Base-by-base conservation (phyloP, 37 sponge, comb jelly and placozoan genomes). In the Spongilla lacustris region DNA sequence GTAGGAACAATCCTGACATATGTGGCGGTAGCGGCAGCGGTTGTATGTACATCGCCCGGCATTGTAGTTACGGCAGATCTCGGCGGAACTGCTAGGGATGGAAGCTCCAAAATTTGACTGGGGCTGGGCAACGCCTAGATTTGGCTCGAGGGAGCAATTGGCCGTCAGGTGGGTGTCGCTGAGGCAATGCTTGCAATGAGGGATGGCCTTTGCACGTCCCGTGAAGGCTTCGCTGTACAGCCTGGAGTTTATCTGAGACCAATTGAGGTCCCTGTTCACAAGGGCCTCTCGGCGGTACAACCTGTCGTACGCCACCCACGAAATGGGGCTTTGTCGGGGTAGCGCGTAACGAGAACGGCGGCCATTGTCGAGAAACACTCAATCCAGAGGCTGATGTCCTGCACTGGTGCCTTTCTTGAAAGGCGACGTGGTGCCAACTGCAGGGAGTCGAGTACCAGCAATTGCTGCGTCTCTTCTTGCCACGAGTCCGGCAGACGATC, bases 281-380 rank as follows among this genome's bases (percentile, higher is more conserved):
- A 81, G 30, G 21, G 66, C 29, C 35, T 81, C 81, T 2, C 81
- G 14, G 4, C 36, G 21, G 41, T 34, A 81, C 30, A 19, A 46
- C 6, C 38, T 9, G 71, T 81, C 66, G 46, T 68, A 69, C n/a
- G 71, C 34, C 36, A 81, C 81, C 81, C 81, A 81, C 66, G n/a
- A 2, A 12, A 12, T 32, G 84, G 75, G 27, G 84, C 84, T 27
- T 83, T 83, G 33, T 83, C 67, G 23, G 84, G 84, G 67, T 74
- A 83, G n/a, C 73, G 48, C n/a, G 82, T 23, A 17, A 36, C 21
- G 71, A 82, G 36, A 3, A 82, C 72, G 3, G 75, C 84, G 2
- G 84, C 84, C 84, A 83, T 74, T n/a, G 30, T 25, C 29, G 76
- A 83, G 27, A 83, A 83, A 28, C 35, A 46, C 34, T 83, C 84